Evolutionary conservation across 2,113 vertebrate genomes (phyloP), one percentile per base, ranked within the genome.

Genomic region (Panthera leo): DNA sequence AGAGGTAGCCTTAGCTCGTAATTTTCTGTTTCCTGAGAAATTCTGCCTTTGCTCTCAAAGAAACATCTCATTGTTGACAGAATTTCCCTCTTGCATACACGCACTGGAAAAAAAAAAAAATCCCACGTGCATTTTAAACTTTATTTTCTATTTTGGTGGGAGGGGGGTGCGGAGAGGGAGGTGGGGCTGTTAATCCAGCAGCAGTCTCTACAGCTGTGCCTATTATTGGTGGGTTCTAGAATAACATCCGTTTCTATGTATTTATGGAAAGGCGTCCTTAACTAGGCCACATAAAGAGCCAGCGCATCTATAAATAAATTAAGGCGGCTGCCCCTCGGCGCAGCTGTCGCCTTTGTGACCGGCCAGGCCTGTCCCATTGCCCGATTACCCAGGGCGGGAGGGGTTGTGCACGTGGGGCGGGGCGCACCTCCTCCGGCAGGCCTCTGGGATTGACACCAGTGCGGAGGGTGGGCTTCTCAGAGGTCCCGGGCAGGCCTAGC

Each of bases 271-370:
- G 97, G 88, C 92, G 90, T 96, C 95, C 98, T 98, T 98, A 98
- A 98, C 97, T 97, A 98, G 98, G 97, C 85, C 92, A 83, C 97
- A 88, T 85, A 98, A 98, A 98, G 98, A 98, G 97, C 98, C 98
- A 98, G 97, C 55, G 97, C 98, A 98, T 99, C 98, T 98, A 99
- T 99, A 99, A 99, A 99, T 99, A 99, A 99, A 99, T 99, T 98
- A 99, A 98, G 98, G 95, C 76, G 97, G 98, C 97, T 97, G 85
- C 73, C 85, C 91, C 89, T 91, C 55, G 85, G 91, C 95, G 98
- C 99, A 99, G 99, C 99, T 99, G 99, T 99, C 98, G 97, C 98
- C 99, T 99, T 98, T 99, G 99, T 99, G 98, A 99, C 92, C 84
- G 98, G 98, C 98, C 98, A 98, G 98, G 98, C 98, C 98, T 98